Conservation (phyloP, 2,888 invertebrate genomes). For the Stenoptilia bipunctidactyla region DNA sequence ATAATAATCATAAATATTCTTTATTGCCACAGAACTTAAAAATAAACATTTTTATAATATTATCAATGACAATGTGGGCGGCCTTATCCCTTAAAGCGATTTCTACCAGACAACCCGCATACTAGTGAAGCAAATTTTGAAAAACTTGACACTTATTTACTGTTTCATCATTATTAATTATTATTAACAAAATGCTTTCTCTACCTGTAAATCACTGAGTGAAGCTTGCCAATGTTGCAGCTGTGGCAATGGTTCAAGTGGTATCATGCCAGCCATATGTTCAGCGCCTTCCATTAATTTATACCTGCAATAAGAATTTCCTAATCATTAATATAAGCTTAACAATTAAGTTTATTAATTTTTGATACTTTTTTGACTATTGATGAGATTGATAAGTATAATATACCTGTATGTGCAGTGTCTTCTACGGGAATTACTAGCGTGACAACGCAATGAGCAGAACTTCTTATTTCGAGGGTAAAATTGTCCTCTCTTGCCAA, state of each 20-base stretch:
- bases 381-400: too few species aligned
- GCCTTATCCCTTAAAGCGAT: too few species aligned
- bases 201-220: slow-evolving; percentile 49
- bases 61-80: too few species aligned
- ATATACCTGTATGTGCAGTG: slow-evolving; percentile 20
- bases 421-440: slow-evolving; percentile 33
- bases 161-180: neutral
- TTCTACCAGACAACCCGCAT: too few species aligned
- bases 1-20: too few species aligned
- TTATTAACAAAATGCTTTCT: neutral
- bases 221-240: slow-evolving; percentile 57
- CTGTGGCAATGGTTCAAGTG: slow-evolving; percentile 60
- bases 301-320: too few species aligned
- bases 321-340: too few species aligned
- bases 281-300: slow-evolving; percentile 60
- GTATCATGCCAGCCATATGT: slow-evolving; percentile 61
- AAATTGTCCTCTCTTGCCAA: slow-evolving; percentile 51
- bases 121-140: too few species aligned
- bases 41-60: too few species aligned
- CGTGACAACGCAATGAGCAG: slow-evolving; percentile 50
- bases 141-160: neutral
- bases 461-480: slow-evolving; percentile 49
- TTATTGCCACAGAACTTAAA: too few species aligned
- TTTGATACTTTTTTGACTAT: too few species aligned
- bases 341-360: too few species aligned